Conservation (phyloP, 2,888 invertebrate genomes). For the Keiferia lycopersicella region DNA sequence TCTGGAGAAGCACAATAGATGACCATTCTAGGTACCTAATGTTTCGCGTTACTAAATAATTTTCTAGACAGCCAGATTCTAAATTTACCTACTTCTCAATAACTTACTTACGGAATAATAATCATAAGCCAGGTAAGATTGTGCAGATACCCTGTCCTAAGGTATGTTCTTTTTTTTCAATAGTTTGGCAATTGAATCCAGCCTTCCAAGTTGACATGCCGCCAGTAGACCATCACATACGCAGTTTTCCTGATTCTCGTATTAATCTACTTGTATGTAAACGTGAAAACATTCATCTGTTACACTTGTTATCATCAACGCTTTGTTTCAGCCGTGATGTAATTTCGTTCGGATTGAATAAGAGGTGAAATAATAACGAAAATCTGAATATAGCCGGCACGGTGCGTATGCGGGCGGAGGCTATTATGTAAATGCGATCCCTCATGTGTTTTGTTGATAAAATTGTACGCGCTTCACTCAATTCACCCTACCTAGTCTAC, state of each 20-base stretch:
- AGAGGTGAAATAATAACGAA: constrained; percentile 67
- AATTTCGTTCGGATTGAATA: constrained; percentile 57
- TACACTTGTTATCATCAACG: constrained; percentile 54
- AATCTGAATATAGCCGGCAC: constrained; percentile 60
- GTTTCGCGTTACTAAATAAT: no score
- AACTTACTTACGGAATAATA: no score
- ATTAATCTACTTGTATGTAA: constrained; percentile 42
- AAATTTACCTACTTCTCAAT: no score
- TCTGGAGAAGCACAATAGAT: no score
- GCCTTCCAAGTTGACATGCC: no score
- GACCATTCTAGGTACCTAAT: no score
- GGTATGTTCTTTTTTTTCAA: no score
- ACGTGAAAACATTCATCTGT: constrained; percentile 25
- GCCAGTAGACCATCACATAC: no score
- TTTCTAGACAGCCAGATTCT: no score
- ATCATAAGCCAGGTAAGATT: no score
- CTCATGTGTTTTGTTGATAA: constrained; percentile 67
- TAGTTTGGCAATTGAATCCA: no score
- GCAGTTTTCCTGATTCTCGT: not conserved
- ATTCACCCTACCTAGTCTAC: constrained; percentile 23
- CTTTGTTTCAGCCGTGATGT: constrained; percentile 47
- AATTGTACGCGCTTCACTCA: constrained; percentile 50
- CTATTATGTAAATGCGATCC: constrained; percentile 72
- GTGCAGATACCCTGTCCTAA: no score
- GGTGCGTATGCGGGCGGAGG: constrained; percentile 55